Evolutionary conservation across 2,888 invertebrate genomes (phyloP).

Genomic region (Nomada hirtipes): DNA sequence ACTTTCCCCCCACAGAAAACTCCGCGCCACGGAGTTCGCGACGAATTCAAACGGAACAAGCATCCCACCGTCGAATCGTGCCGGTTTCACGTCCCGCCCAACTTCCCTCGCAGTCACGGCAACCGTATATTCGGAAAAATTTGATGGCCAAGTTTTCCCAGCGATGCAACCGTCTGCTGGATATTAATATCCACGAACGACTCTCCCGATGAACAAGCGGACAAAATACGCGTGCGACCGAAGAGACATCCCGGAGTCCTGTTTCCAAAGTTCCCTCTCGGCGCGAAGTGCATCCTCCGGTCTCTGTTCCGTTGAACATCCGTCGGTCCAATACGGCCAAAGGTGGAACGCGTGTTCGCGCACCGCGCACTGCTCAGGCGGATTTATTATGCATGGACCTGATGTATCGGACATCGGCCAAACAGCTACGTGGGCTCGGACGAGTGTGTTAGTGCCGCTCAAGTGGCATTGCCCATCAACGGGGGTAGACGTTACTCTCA

Average conservation of each 20-base stretch:
- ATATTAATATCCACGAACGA: slow-evolving; percentile 78
- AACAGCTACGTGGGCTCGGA: slow-evolving; percentile 36
- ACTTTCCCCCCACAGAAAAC: background rate
- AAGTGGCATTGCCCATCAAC: slow-evolving; percentile 65
- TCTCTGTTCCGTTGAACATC: slow-evolving; percentile 31
- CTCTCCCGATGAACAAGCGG: slow-evolving; percentile 61
- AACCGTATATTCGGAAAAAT: slow-evolving; percentile 71
- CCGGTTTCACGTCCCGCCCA: background rate
- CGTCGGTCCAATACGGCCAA: slow-evolving; percentile 42
- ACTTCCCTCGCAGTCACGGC: background rate
- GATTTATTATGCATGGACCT: slow-evolving; percentile 83
- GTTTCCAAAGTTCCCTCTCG: slow-evolving; percentile 69
- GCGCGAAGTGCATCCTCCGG: slow-evolving; percentile 58
- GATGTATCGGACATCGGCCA: slow-evolving; percentile 82
- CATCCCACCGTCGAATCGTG: background rate
- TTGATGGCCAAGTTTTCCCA: slow-evolving; percentile 74
- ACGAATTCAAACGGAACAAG: background rate
- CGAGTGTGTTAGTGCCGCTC: slow-evolving; percentile 54
- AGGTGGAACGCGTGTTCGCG: slow-evolving; percentile 47
- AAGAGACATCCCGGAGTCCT: slow-evolving; percentile 38
- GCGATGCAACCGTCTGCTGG: slow-evolving; percentile 70
- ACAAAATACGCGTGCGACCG: slow-evolving; percentile 37
- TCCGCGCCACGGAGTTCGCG: too few species aligned
- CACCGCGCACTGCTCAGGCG: slow-evolving; percentile 54
- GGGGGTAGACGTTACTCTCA: slow-evolving; percentile 72